These are phyloP conservation scores for Coleophora deauratella DNA, from an alignment of 2,888 invertebrate species.

Conservation along the genomic window DNA sequence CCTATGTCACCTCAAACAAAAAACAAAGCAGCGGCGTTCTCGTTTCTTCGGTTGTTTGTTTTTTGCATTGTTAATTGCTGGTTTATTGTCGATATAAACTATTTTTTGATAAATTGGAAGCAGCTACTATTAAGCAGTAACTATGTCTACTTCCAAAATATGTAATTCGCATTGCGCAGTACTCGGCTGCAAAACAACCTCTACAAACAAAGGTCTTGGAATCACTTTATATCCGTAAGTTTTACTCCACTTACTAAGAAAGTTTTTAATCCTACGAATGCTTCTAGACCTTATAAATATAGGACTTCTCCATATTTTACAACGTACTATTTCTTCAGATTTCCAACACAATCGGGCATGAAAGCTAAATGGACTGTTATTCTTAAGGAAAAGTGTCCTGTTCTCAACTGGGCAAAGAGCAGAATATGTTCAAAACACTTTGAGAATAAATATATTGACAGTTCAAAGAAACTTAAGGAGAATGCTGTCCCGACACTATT, in stretches of 20 bases:
- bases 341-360: constrained; percentile 43
- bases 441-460: constrained; percentile 49
- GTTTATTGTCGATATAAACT: too few relatives aligned
- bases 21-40: too few relatives aligned
- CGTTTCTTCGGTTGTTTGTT: too few relatives aligned
- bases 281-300: too few relatives aligned
- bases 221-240: constrained; percentile 50
- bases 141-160: constrained; percentile 7
- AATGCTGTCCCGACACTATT: constrained; percentile 56
- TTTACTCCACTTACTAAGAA: neutral
- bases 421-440: constrained; percentile 60
- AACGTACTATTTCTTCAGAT: constrained; percentile 43
- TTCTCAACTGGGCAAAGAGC: constrained; percentile 50
- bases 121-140: too few relatives aligned
- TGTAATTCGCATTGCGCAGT: constrained; percentile 42
- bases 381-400: constrained; percentile 43
- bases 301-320: too few relatives aligned
- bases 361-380: constrained; percentile 50
- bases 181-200: constrained; percentile 45
- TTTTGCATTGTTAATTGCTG: too few relatives aligned
- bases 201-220: constrained; percentile 44
- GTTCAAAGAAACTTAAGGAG: constrained; percentile 40
- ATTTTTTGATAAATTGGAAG: too few relatives aligned
- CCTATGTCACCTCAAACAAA: too few relatives aligned
- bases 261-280: too few relatives aligned